Evolutionary conservation across 2,888 invertebrate species (phyloP).

Genomic region (Nudaria mundana): DNA sequence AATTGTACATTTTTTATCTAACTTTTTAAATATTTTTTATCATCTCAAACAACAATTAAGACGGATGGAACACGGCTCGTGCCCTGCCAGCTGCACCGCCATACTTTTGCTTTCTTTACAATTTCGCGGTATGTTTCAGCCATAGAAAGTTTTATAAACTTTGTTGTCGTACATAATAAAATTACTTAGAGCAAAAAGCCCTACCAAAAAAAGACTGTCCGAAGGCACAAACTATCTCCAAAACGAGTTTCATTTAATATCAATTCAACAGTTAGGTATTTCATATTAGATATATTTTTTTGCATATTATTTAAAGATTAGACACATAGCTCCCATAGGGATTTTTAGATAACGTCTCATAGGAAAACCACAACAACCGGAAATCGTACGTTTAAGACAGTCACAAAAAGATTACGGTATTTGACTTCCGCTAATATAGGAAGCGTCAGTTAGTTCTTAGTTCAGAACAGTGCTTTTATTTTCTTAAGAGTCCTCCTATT

Average conservation of each 20-base stretch:
- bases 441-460: background rate
- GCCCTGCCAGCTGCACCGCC: conserved; percentile 57
- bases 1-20: conserved; percentile 61
- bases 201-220: no score
- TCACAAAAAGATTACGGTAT: background rate
- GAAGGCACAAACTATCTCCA: no score
- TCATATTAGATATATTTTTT: background rate
- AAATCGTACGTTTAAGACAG: background rate
- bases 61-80: conserved; percentile 64
- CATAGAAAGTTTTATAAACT: conserved; percentile 29
- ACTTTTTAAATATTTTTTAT: conserved; percentile 47
- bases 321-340: background rate
- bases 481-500: no score
- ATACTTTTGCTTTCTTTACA: conserved; percentile 53
- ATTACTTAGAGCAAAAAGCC: no score
- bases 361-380: background rate
- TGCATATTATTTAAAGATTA: background rate
- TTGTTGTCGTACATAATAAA: no score
- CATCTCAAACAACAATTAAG: conserved; percentile 49
- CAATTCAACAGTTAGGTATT: no score
- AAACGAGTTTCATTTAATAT: no score
- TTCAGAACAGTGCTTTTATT: no score
- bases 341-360: background rate
- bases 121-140: conserved; percentile 32
- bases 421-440: background rate